A percentile compares a stretch with the other conserved stretches of the same genome.
phyloP scores from a whole-genome alignment of 2,888 invertebrate species.

The Gerris lacustris region DNA sequence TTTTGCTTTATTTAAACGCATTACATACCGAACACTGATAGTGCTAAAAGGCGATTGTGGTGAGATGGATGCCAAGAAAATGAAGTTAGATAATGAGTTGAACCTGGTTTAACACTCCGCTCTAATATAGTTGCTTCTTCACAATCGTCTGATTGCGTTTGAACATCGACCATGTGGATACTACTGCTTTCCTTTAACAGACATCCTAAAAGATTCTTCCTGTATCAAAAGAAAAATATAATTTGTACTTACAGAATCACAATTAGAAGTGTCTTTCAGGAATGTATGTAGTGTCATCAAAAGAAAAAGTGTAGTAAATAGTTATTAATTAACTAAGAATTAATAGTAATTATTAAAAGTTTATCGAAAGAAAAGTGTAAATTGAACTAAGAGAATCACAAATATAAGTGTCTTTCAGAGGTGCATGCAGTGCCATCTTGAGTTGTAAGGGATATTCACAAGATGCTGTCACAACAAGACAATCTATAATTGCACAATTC shows the following conservation, averaged over 20 bases:
- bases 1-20: background rate
- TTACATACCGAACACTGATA: constrained; percentile 43
- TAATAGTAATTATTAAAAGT: too few species aligned
- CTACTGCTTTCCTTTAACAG: constrained; percentile 65
- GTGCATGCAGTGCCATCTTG: too few species aligned
- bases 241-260: background rate
- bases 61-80: constrained; percentile 81
- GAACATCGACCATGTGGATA: constrained; percentile 75
- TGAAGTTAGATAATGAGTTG: constrained; percentile 48
- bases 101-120: constrained; percentile 45
- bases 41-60: constrained; percentile 61
- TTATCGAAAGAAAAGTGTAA: too few species aligned
- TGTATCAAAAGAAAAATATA: constrained; percentile 31
- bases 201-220: constrained; percentile 63
- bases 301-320: too few species aligned
- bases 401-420: too few species aligned
- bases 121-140: constrained; percentile 65
- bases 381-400: too few species aligned
- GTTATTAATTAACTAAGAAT: too few species aligned
- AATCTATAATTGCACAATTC: too few species aligned
- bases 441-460: too few species aligned
- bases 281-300: too few species aligned
- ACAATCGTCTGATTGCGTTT: constrained; percentile 52
- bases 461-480: too few species aligned
- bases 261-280: too few species aligned